Conservation (phyloP, 2,113 vertebrate genomes). For the Paramisgurnus dabryanus region DNA sequence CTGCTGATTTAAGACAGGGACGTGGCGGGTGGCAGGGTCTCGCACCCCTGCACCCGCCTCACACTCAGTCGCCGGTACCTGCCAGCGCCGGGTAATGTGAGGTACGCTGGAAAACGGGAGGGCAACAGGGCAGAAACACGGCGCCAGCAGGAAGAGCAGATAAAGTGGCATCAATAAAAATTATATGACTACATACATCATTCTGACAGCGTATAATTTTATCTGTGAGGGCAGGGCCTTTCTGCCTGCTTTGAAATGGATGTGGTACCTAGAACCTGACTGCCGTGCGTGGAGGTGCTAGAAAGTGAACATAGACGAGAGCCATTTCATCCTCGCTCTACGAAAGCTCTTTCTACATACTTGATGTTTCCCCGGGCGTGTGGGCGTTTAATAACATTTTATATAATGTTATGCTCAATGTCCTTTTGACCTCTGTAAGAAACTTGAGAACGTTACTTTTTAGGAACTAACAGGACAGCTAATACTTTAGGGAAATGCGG, state of each 20-base stretch:
- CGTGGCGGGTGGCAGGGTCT: not conserved
- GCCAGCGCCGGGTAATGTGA: conserved; percentile 41
- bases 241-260: conserved; percentile 43
- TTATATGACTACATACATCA: conserved; percentile 59
- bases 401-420: not conserved
- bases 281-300: not conserved
- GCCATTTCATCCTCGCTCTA: conserved; percentile 29
- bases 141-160: conserved; percentile 53
- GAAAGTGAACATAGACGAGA: not conserved
- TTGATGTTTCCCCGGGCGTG: conserved; percentile 3
- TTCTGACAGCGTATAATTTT: conserved; percentile 59
- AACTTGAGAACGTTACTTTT: conserved; percentile 17
- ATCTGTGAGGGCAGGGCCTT: conserved; percentile 49
- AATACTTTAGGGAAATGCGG: not conserved
- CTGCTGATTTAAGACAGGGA: conserved; percentile 48
- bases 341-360: not conserved
- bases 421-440: conserved; percentile 17
- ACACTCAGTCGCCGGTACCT: not conserved
- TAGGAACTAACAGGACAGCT: not conserved
- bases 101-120: not conserved
- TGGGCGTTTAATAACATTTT: conserved; percentile 30
- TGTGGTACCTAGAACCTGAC: conserved; percentile 9
- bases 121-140: conserved; percentile 47
- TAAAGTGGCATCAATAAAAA: conserved; percentile 58
- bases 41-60: conserved; percentile 8